Evolutionary conservation across 2,113 vertebrate species (phyloP), one percentile per base, ranked within the genome.

Genomic region (Apteryx mantelli): DNA sequence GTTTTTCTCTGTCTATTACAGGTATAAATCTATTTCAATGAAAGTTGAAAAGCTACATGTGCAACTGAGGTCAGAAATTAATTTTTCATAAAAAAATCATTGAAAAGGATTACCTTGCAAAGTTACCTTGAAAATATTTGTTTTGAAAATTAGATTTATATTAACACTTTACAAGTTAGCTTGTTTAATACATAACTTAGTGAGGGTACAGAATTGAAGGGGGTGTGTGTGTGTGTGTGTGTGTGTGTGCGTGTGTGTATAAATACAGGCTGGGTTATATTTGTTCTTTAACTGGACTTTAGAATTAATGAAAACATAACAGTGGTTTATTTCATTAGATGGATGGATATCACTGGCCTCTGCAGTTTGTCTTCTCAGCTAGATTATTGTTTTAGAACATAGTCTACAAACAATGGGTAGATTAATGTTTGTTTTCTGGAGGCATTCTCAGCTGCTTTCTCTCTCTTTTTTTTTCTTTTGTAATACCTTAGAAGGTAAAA

Each of bases 381-480:
- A 28, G 7, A 52, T 21, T 34, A 86, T 53, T 2, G 25, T 46
- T 68, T 79, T 26, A 13, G 32, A 65, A 66, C n/a, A 44, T 25
- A 40, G 10, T 60, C 28, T 25, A 40, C 11, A 70, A 84, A 84
- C 40, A 85, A 20, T 5, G 9, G 2, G 12, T n/a, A 42, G 21
- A 64, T 65, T 56, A 80, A 71, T 64, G 32, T 9, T 7, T 4
- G 13, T 81, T 82, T 88, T 82, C 30, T 52, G 18, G 4, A 13
- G 38, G 3, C 0, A 4, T 77, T 44, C 5, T 1, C n/a, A 78
- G 25, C 21, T 2, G 0, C 3, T 46, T 66, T 73, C 42, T 82
- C n/a, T 44, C 13, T 13, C 42, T 44, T 44, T 44, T 44, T 44
- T 44, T 42, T 42, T 42, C 13, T 42, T 42, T 42, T 42, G 9